Conservation (phyloP, 2,888 invertebrate species). For the Seira sanloemensis region DNA sequence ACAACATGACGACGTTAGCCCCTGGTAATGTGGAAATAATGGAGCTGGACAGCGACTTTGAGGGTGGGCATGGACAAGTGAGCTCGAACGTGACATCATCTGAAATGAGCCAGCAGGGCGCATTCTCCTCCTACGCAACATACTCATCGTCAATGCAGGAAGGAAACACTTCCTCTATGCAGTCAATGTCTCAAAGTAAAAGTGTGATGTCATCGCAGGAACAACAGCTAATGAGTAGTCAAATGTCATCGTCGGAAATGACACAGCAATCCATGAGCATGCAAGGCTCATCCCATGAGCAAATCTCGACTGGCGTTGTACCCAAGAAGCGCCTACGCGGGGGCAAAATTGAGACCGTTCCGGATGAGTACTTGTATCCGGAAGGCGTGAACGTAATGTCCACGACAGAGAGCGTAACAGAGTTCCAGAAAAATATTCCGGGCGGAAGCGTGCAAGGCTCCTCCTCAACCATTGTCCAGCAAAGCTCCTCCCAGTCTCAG, state of each 20-base stretch:
- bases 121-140: slow-evolving; percentile 23
- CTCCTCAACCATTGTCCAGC: slow-evolving; percentile 9
- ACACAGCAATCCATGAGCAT: neutral
- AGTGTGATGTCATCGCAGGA: slow-evolving; percentile 35
- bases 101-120: slow-evolving; percentile 34
- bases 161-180: slow-evolving; percentile 16
- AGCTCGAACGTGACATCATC: slow-evolving; percentile 24
- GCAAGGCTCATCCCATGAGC: slow-evolving; percentile 13
- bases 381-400: slow-evolving; percentile 53
- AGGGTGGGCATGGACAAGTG: neutral
- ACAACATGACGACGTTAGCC: slow-evolving; percentile 31
- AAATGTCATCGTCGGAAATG: too few relatives aligned
- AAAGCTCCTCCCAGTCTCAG: slow-evolving; percentile 7
- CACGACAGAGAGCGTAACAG: slow-evolving; percentile 39
- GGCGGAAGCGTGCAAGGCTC: neutral
- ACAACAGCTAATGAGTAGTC: too few relatives aligned
- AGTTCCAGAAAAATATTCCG: slow-evolving; percentile 35
- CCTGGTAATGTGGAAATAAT: slow-evolving; percentile 47
- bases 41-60: slow-evolving; percentile 31
- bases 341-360: slow-evolving; percentile 66
- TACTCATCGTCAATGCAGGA: slow-evolving; percentile 34
- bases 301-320: slow-evolving; percentile 7
- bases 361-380: slow-evolving; percentile 67
- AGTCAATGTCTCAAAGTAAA: slow-evolving; percentile 49
- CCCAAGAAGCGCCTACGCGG: slow-evolving; percentile 65